Evolutionary conservation across 2,113 vertebrate genomes (phyloP).

Genomic region (Anguilla rostrata): DNA sequence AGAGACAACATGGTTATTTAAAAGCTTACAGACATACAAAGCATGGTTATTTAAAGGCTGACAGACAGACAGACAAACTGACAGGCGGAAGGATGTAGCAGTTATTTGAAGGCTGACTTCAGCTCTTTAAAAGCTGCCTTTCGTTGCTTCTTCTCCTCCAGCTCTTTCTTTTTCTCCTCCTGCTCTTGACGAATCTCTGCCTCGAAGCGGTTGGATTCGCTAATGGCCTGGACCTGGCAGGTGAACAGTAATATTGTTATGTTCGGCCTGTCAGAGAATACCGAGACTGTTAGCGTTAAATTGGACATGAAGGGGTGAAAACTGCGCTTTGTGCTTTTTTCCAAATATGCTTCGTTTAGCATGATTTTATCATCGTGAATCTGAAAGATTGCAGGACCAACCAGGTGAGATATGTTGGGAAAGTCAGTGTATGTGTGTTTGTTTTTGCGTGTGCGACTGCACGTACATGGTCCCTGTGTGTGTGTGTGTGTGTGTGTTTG

Average conservation of each 20-base stretch:
- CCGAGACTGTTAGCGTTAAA: not conserved
- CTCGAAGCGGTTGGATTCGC: constrained; percentile 81
- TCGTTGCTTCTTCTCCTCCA: constrained; percentile 85
- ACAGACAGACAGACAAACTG: not conserved
- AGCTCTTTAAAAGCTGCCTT: constrained; percentile 89
- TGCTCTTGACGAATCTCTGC: constrained; percentile 93
- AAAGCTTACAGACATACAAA: not conserved
- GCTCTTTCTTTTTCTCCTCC: constrained; percentile 88
- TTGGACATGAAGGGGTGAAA: not conserved
- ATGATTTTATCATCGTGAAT: not conserved
- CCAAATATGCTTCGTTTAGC: no score
- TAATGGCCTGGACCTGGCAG: constrained; percentile 84
- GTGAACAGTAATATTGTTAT: not conserved
- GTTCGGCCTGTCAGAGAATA: not conserved
- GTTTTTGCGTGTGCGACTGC: no score
- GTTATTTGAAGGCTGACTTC: constrained; percentile 85
- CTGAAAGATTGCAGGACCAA: not conserved
- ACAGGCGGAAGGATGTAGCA: not conserved
- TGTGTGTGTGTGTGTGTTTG: not conserved
- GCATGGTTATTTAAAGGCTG: not conserved
- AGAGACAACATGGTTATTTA: constrained; percentile 4
- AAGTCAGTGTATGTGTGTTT: not conserved
- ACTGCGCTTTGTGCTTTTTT: not conserved
- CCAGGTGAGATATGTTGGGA: no score
- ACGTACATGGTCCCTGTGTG: no score